Conservation (phyloP, 1,140 invertebrate species). For the Saccostrea cuccullata region DNA sequence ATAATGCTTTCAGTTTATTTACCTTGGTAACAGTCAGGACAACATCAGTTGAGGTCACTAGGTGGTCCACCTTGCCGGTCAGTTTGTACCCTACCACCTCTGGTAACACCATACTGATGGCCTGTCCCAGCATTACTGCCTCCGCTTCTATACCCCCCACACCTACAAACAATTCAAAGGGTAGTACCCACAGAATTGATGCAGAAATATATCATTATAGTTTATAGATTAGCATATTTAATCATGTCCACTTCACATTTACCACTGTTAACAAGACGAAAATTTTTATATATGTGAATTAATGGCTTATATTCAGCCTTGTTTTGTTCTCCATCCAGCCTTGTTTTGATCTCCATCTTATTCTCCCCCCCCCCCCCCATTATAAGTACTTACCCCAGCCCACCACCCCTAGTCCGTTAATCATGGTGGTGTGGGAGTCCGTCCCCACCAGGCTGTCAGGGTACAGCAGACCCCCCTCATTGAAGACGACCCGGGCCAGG, state of each 20-base stretch:
- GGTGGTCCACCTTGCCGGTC: slow-evolving; percentile 87
- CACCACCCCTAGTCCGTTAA: slow-evolving; percentile 90
- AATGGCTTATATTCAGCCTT: too few relatives aligned
- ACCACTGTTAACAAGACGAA: too few relatives aligned
- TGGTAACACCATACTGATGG: slow-evolving; percentile 97
- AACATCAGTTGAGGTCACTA: slow-evolving; percentile 97
- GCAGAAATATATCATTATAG: too few relatives aligned
- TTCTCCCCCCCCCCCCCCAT: too few relatives aligned
- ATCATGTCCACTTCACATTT: too few relatives aligned
- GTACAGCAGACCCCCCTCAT: slow-evolving; percentile 85
- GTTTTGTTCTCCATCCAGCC: too few relatives aligned
- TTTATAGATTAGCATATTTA: too few relatives aligned
- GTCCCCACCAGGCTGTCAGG: slow-evolving; percentile 99
- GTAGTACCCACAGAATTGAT: neutral
- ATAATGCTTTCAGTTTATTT: slow-evolving; percentile 53
- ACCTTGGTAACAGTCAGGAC: slow-evolving; percentile 98
- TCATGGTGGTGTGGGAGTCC: slow-evolving; percentile 99
- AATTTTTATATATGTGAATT: too few relatives aligned
- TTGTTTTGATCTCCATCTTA: too few relatives aligned
- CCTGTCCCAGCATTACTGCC: slow-evolving; percentile 90
- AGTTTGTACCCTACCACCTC: slow-evolving; percentile 97
- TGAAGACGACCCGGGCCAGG: slow-evolving; percentile 96
- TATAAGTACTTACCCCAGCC: slow-evolving; percentile 82
- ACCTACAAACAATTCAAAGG: slow-evolving; percentile 68
- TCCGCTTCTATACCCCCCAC: slow-evolving; percentile 84